These are phyloP conservation scores for Oryzias celebensis DNA, from an alignment of 2,113 vertebrate species.

Conservation along the genomic window DNA sequence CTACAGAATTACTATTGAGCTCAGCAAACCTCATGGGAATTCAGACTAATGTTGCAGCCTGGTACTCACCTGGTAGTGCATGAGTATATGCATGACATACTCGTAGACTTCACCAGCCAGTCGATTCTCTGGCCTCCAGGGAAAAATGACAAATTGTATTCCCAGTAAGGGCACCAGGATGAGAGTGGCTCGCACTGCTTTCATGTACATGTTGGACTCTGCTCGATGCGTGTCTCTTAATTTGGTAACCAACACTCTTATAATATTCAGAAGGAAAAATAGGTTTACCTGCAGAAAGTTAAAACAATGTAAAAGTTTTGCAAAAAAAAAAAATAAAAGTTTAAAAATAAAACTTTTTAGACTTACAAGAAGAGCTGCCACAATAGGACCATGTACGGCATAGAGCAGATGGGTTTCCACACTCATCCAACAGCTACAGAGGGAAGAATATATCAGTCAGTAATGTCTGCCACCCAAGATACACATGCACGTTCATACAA, in stretches of 20 bases:
- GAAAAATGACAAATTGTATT: conserved; percentile 95
- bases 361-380: conserved; percentile 94
- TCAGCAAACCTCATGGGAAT: background rate
- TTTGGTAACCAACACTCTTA: conserved; percentile 93
- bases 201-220: conserved; percentile 97
- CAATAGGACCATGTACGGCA: conserved; percentile 92
- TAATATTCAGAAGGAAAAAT: conserved; percentile 96
- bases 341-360: background rate
- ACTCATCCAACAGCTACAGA: conserved; percentile 95
- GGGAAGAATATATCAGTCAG: conserved; percentile 52
- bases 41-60: background rate
- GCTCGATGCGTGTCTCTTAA: conserved; percentile 88
- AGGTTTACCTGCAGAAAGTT: conserved; percentile 87
- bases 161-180: conserved; percentile 95
- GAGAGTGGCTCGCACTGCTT: conserved; percentile 93
- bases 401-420: conserved; percentile 94
- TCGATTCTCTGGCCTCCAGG: conserved; percentile 93
- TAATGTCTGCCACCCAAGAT: conserved; percentile 32
- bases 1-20: conserved; percentile 1
- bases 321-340: no score
- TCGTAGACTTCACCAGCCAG: conserved; percentile 93
- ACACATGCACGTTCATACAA: conserved; percentile 37
- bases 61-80: conserved; percentile 92
- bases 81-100: conserved; percentile 94
- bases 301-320: background rate